Percentiles rank a stretch among this genome's conserved stretches.
Evolutionary conservation across 2,888 invertebrate genomes (phyloP).

Genomic region (Brachyptera risi): DNA sequence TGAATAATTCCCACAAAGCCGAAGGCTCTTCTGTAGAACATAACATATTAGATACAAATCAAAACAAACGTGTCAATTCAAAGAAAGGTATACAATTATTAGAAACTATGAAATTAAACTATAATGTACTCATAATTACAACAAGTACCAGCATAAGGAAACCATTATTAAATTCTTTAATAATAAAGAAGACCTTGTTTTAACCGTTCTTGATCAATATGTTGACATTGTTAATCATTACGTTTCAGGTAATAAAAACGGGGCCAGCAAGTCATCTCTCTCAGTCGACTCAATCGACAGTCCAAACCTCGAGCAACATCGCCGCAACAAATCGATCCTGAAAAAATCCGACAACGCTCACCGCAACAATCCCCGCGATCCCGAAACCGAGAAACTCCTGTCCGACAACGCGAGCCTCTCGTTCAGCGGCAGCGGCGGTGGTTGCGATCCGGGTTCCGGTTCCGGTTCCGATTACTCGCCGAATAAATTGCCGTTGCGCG

Average conservation of each 20-base stretch:
- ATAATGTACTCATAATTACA: too few species aligned
- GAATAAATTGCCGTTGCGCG: constrained; percentile 32
- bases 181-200: too few species aligned
- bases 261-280: constrained; percentile 61
- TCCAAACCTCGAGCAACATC: constrained; percentile 60
- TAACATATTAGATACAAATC: too few species aligned
- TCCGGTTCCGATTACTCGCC: constrained; percentile 44
- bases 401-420: constrained; percentile 59
- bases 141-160: too few species aligned
- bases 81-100: too few species aligned
- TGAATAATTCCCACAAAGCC: too few species aligned
- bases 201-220: too few species aligned
- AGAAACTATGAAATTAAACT: too few species aligned
- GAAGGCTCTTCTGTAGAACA: too few species aligned
- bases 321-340: constrained; percentile 69
- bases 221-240: not conserved
- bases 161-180: too few species aligned
- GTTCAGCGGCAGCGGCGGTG: constrained; percentile 39
- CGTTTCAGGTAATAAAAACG: constrained; percentile 47
- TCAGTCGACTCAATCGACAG: constrained; percentile 68
- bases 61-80: too few species aligned
- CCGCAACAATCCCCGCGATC: constrained; percentile 52
- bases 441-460: constrained; percentile 39
- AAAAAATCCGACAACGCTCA: constrained; percentile 65
- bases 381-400: constrained; percentile 71